Evolutionary conservation across 2,797 vertebrate genomes (phyloP).

Genomic region (Orestias chungarensis): DNA sequence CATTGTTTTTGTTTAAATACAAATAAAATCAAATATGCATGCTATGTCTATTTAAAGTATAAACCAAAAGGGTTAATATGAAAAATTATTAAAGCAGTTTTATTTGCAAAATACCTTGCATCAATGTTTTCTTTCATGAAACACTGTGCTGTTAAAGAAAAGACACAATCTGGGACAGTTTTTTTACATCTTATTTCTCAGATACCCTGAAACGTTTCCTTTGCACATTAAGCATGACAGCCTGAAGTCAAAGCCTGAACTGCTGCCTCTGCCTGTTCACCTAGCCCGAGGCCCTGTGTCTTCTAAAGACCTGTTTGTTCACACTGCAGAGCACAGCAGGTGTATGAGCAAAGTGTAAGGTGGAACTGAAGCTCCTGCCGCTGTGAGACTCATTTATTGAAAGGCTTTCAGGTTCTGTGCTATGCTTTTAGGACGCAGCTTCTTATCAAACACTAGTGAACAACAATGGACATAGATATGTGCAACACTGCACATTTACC

Average conservation of each 20-base stretch:
- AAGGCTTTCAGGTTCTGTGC: conserved; percentile 56
- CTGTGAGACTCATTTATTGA: conserved; percentile 70
- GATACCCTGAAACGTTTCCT: conserved; percentile 58
- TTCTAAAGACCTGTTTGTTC: conserved; percentile 78
- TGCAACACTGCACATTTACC: conserved; percentile 50
- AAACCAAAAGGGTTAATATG: too few relatives aligned
- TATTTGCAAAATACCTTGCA: conserved; percentile 15
- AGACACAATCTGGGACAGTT: conserved; percentile 30
- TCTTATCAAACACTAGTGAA: conserved; percentile 50
- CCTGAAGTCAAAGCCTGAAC: conserved; percentile 67
- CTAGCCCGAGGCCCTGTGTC: conserved; percentile 67
- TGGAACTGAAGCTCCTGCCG: conserved; percentile 64
- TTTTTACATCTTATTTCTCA: conserved; percentile 42
- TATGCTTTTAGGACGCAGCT: conserved; percentile 45
- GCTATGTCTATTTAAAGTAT: too few relatives aligned
- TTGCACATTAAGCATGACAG: conserved; percentile 62
- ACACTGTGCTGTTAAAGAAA: conserved; percentile 28
- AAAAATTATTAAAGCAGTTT: background rate
- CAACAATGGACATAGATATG: conserved; percentile 56
- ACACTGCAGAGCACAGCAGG: conserved; percentile 73
- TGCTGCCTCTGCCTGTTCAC: conserved; percentile 67
- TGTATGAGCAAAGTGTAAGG: conserved; percentile 72
- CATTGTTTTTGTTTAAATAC: too few relatives aligned
- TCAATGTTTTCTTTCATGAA: conserved; percentile 26
- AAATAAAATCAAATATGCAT: too few relatives aligned